Evolutionary conservation across 1,140 invertebrate genomes (phyloP).

Genomic region (Harpegnathos saltator): DNA sequence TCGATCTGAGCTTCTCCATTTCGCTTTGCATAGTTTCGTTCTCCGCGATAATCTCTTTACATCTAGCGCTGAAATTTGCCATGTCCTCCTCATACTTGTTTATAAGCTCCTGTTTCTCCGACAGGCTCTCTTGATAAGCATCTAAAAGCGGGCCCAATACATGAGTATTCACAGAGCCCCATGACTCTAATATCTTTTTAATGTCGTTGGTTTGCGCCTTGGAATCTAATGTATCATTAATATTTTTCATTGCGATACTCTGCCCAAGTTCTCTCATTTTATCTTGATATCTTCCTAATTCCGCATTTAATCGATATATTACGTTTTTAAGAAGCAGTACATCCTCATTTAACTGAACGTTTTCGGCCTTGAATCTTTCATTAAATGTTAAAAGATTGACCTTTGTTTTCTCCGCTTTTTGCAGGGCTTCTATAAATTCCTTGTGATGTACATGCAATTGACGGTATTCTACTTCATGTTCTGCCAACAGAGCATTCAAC

Average conservation of each 20-base stretch:
- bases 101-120: conserved; percentile 89
- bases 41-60: conserved; percentile 88
- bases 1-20: conserved; percentile 86
- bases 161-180: conserved; percentile 87
- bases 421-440: conserved; percentile 66
- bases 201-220: conserved; percentile 66
- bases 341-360: conserved; percentile 87
- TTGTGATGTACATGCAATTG: conserved; percentile 75
- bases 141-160: conserved; percentile 88
- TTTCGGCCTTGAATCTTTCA: conserved; percentile 83
- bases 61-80: conserved; percentile 87
- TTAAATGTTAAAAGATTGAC: conserved; percentile 71
- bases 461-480: conserved; percentile 76
- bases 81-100: conserved; percentile 87
- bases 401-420: conserved; percentile 76
- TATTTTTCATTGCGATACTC: conserved; percentile 43
- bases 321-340: conserved; percentile 89
- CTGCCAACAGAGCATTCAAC: conserved; percentile 66
- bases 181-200: conserved; percentile 78
- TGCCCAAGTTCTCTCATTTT: conserved; percentile 84
- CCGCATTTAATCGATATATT: conserved; percentile 89
- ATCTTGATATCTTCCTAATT: conserved; percentile 89
- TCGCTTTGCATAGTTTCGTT: conserved; percentile 88
- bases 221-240: conserved; percentile 57
- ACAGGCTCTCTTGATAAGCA: conserved; percentile 89